Evolutionary conservation across 1,140 invertebrate species (phyloP).

Genomic region (Nebria ingens): DNA sequence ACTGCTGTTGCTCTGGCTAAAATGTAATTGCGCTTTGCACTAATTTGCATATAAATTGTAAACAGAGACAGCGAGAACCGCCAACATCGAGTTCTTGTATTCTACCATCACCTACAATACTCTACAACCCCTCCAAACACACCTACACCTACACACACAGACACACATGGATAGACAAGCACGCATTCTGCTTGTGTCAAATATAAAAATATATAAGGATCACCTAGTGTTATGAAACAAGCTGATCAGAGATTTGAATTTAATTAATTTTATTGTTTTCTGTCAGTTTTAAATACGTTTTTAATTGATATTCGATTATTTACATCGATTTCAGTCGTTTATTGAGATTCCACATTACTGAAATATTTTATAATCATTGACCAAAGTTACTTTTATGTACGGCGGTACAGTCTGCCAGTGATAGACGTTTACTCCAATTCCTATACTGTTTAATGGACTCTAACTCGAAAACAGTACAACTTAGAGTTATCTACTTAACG

Average conservation of each 20-base stretch:
- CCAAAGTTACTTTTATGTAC: not conserved
- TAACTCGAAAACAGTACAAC: too few relatives aligned
- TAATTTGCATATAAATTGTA: constrained; percentile 10
- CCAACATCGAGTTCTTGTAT: too few relatives aligned
- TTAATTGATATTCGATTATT: too few relatives aligned
- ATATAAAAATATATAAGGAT: not conserved
- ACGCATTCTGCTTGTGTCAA: not conserved
- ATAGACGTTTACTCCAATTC: not conserved
- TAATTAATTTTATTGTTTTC: not conserved
- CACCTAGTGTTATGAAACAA: not conserved
- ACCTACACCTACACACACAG: too few relatives aligned
- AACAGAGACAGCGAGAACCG: not conserved
- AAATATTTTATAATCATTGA: not conserved
- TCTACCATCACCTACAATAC: too few relatives aligned
- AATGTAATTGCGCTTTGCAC: not conserved
- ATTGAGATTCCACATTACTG: not conserved
- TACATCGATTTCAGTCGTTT: too few relatives aligned
- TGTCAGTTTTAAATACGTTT: too few relatives aligned
- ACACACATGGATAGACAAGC: too few relatives aligned
- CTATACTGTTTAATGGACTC: too few relatives aligned
- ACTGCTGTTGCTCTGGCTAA: too few relatives aligned
- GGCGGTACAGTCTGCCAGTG: not conserved
- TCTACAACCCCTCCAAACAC: too few relatives aligned
- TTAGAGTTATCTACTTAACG: too few relatives aligned
- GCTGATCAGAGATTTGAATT: not conserved